Conservation (phyloP, 1,140 invertebrate genomes). For the Nilaparvata lugens region DNA sequence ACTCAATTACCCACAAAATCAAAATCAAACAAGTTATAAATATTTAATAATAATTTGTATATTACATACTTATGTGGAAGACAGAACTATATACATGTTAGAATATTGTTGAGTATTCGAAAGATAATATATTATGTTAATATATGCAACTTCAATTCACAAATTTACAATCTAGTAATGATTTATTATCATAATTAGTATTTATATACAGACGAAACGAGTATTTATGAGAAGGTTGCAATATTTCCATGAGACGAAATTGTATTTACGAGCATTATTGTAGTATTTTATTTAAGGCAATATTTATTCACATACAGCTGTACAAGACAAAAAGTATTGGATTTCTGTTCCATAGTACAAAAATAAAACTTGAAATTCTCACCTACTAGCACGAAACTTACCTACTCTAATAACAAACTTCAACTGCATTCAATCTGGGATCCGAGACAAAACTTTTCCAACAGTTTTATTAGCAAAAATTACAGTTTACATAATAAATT, state of each 20-base stretch:
- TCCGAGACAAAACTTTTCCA: too few species aligned
- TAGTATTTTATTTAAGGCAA: constrained; percentile 5
- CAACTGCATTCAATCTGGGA: too few species aligned
- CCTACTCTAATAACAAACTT: too few species aligned
- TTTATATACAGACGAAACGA: not conserved
- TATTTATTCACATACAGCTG: constrained; percentile 1
- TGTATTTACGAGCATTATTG: constrained; percentile 1
- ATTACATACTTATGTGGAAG: not conserved
- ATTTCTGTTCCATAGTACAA: not conserved
- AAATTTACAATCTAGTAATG: not conserved
- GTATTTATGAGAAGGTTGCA: not conserved
- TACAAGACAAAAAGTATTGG: not conserved
- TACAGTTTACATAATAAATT: too few species aligned
- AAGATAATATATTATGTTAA: not conserved
- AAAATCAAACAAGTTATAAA: too few species aligned
- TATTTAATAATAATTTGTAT: too few species aligned
- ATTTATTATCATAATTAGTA: not conserved
- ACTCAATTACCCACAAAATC: too few species aligned
- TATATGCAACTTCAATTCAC: not conserved
- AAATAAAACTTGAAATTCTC: not conserved
- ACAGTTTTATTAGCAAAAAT: too few species aligned
- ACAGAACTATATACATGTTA: constrained; percentile 1
- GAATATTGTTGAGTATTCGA: not conserved
- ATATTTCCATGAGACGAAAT: not conserved
- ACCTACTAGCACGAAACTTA: too few species aligned